phyloP scores from a whole-genome alignment of 2,113 vertebrate species.

The Hucho hucho region DNA sequence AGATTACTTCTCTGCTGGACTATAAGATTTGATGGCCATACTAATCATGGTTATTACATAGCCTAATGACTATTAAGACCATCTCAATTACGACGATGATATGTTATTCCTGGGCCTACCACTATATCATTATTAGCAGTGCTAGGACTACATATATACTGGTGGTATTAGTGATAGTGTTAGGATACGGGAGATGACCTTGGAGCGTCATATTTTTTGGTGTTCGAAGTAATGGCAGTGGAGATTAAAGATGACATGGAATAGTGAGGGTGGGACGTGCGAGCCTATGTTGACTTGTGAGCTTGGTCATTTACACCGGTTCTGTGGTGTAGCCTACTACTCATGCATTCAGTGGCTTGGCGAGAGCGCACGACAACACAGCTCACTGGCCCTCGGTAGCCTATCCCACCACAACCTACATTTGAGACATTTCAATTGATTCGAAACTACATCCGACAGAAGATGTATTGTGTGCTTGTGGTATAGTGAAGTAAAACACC shows the following conservation, averaged over 20 bases:
- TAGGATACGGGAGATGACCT: no score
- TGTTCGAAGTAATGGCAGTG: not conserved
- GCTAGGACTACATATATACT: no score
- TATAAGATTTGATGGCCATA: constrained; percentile 41
- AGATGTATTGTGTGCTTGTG: constrained; percentile 45
- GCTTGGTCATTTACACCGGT: constrained; percentile 1
- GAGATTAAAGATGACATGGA: constrained; percentile 6
- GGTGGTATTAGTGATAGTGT: no score
- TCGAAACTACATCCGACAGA: constrained; percentile 23
- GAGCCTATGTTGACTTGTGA: constrained; percentile 21
- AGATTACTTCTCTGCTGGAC: constrained; percentile 20
- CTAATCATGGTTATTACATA: constrained; percentile 36
- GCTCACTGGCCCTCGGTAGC: not conserved
- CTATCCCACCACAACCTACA: not conserved
- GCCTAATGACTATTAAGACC: no score
- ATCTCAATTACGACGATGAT: no score
- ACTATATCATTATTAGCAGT: constrained; percentile 33
- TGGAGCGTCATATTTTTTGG: no score
- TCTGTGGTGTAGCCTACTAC: not conserved
- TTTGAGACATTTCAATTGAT: constrained; percentile 13
- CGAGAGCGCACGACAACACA: not conserved
- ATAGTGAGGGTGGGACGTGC: constrained; percentile 13
- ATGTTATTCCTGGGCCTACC: constrained; percentile 28
- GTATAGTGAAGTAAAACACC: constrained; percentile 28
- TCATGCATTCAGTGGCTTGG: no score